Evolutionary conservation across 1,140 invertebrate species (phyloP).

Genomic region (Acyrthosiphon pisum): DNA sequence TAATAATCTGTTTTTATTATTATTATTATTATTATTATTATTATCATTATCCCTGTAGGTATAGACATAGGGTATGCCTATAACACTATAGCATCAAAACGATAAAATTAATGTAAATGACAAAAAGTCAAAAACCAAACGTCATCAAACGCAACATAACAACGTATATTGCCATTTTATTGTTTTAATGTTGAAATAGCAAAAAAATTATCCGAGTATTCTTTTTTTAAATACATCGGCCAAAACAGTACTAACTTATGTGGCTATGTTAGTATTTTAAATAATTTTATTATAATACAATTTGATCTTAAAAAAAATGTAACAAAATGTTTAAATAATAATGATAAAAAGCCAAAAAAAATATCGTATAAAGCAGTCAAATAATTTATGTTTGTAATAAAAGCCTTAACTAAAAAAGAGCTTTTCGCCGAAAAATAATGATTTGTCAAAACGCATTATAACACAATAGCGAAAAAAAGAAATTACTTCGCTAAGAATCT

Average conservation of each 20-base stretch:
- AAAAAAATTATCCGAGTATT: too few species aligned
- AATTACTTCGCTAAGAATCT: background rate
- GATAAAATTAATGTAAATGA: background rate
- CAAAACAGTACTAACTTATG: too few species aligned
- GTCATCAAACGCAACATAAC: too few species aligned
- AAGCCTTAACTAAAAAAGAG: background rate
- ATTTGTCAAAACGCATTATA: background rate
- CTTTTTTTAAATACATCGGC: too few species aligned
- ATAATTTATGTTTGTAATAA: background rate
- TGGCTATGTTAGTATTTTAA: too few species aligned
- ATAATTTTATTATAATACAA: background rate
- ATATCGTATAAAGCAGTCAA: background rate
- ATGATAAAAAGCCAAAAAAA: background rate
- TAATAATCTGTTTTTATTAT: background rate
- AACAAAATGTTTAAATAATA: background rate
- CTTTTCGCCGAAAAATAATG: background rate
- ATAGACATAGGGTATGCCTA: background rate
- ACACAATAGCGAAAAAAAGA: background rate
- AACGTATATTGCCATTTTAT: too few species aligned
- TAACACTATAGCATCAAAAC: background rate
- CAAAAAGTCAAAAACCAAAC: background rate
- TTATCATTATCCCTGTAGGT: background rate
- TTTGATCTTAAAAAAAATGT: background rate
- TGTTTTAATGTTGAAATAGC: too few species aligned
- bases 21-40: background rate